phyloP scores from a whole-genome alignment of 2,113 vertebrate species.

The Neogobius melanostomus region DNA sequence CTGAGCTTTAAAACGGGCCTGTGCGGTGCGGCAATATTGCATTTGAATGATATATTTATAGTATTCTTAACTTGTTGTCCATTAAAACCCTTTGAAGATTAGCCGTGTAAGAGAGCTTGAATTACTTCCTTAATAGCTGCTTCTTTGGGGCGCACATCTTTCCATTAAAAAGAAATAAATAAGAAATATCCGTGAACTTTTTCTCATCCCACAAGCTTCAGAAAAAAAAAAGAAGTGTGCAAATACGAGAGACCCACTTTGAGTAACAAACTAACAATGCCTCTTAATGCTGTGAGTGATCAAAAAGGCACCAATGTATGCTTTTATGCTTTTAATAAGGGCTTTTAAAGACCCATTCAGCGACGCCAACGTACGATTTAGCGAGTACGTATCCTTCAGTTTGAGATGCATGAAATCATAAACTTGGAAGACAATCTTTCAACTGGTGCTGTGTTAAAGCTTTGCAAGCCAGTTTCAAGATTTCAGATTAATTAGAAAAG shows the following conservation, averaged over 20 bases:
- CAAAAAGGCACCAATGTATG: constrained; percentile 38
- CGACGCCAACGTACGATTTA: constrained; percentile 61
- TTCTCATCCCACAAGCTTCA: constrained; percentile 36
- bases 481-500: neutral
- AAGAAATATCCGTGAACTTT: constrained; percentile 32
- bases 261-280: constrained; percentile 36
- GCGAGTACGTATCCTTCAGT: constrained; percentile 61
- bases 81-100: constrained; percentile 70
- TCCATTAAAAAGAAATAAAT: constrained; percentile 18
- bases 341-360: constrained; percentile 64
- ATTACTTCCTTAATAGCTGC: constrained; percentile 52
- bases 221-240: constrained; percentile 11
- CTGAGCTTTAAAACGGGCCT: constrained; percentile 63
- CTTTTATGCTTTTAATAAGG: constrained; percentile 57
- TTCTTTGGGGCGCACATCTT: constrained; percentile 32
- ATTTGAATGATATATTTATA: constrained; percentile 56
- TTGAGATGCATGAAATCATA: constrained; percentile 80
- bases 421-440: constrained; percentile 75
- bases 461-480: neutral
- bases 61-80: constrained; percentile 59
- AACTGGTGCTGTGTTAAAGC: constrained; percentile 19
- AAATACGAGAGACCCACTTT: constrained; percentile 27
- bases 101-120: constrained; percentile 35
- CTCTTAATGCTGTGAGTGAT: constrained; percentile 33
- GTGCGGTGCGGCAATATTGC: constrained; percentile 38